A percentile compares a stretch with the other conserved stretches of the same genome.
phyloP scores from a whole-genome alignment of 2,113 vertebrate species.

The Petroica traversi region DNA sequence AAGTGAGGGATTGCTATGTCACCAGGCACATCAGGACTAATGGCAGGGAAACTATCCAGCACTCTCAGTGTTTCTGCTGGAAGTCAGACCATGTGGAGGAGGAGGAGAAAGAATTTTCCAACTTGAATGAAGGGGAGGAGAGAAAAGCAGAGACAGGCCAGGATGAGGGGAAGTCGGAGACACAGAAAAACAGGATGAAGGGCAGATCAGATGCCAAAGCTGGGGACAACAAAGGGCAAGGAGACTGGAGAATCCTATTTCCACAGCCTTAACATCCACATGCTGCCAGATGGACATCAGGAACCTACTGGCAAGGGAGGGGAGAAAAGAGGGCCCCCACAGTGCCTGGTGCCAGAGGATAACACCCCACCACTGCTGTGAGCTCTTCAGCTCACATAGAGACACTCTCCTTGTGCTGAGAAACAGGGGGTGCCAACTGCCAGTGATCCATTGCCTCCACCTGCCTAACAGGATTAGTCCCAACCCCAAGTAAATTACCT shows the following conservation, averaged over 20 bases:
- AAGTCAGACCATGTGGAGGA: constrained; percentile 42
- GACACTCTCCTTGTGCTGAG: neutral
- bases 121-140: constrained; percentile 13
- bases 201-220: constrained; percentile 21
- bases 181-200: constrained; percentile 30
- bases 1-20: neutral
- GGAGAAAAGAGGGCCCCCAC: neutral
- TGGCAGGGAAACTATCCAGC: neutral
- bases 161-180: neutral
- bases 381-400: neutral
- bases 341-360: neutral
- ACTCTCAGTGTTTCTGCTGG: neutral
- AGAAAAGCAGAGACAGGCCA: neutral
- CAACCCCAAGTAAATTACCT: neutral
- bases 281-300: neutral
- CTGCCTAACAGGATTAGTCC: neutral
- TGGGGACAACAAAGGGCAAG: neutral
- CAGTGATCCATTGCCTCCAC: neutral
- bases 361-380: neutral
- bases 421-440: neutral
- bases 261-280: neutral
- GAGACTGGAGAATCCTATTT: neutral
- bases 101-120: constrained; percentile 45
- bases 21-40: constrained; percentile 11
- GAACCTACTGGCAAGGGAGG: neutral